Evolutionary conservation across 2,888 invertebrate species (phyloP), one percentile per base, ranked within the genome.

Genomic region (Thecophora atra): DNA sequence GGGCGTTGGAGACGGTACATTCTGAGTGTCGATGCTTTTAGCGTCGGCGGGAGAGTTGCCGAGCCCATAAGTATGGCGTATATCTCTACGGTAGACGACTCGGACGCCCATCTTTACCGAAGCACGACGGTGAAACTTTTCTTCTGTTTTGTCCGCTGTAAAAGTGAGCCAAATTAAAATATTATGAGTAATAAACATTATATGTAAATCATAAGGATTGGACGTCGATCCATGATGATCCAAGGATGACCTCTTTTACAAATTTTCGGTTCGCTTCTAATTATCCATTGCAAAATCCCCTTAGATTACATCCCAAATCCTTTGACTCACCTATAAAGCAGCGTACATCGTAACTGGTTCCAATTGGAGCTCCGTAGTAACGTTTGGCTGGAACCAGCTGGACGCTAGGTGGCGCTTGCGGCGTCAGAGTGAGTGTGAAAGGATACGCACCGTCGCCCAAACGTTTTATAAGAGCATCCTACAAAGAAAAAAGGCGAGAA

Each of bases 371-470:
- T 0, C 96, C 96, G 76, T 92, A 93, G 87, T 96, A 96, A 82
- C 95, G 94, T 85, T 96, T 95, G 3, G 96, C 96, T 0, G 96
- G 96, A 24, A 95, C 94, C 77, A 96, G 88, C 83, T 95, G 94
- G 58, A 96, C 95, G 81, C 95, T 95, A 24, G 96, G 96, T n/a
- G 96, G 96, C 67, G 95, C 94, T 77, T 95, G 88, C 47, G 93
- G 91, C 1, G 94, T 93, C 77, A 96, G 89, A 83, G 93, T 92
- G 88, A 96, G 89, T 73, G 91, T 92, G 83, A 95, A 94, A 0
- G 95, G 92, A 83, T 92, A 92, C 0, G 95, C 93, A 79, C 94
- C 92, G 26, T 91, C 88, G 13, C 95, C 94, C 56, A 95, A 88
- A 73, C 94, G 90, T 83, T 91, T 92, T 76, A 95, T 87, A 69